A percentile compares a stretch with the other conserved stretches of the same genome.
phyloP scores from a whole-genome alignment of 1,140 invertebrate genomes.

The Psix sp. region DNA sequence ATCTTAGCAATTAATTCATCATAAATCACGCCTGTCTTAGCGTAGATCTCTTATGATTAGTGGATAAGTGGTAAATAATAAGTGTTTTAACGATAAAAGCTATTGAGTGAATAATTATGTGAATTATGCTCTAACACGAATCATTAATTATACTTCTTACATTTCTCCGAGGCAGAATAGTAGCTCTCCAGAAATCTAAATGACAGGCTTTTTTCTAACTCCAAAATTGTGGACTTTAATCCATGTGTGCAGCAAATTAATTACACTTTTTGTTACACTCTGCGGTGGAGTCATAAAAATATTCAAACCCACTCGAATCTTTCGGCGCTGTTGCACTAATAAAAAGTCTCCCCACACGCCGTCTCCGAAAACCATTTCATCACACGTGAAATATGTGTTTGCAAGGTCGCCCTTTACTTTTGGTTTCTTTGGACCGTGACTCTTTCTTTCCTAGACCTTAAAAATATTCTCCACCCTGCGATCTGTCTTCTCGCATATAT shows the following conservation, averaged over 20 bases:
- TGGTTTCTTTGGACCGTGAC: slow-evolving; percentile 7
- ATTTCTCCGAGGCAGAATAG: no score
- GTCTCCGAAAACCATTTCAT: slow-evolving; percentile 13
- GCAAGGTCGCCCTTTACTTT: slow-evolving; percentile 24
- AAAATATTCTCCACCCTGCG: slow-evolving; percentile 26
- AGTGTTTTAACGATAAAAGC: slow-evolving; percentile 6
- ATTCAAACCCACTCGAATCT: slow-evolving; percentile 18
- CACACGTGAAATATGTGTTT: slow-evolving; percentile 33
- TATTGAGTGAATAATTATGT: slow-evolving; percentile 18
- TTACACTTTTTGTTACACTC: neutral
- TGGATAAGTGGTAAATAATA: slow-evolving; percentile 11
- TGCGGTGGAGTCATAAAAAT: slow-evolving; percentile 1
- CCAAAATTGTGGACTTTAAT: no score
- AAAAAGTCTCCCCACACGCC: slow-evolving; percentile 2
- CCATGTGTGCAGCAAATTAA: no score
- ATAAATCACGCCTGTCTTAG: slow-evolving; percentile 27
- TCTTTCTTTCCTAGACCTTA: slow-evolving; percentile 24
- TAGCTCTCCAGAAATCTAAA: no score
- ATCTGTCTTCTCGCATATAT: slow-evolving; percentile 40
- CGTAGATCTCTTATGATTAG: slow-evolving; percentile 21
- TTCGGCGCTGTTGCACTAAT: neutral
- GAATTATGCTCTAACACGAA: no score
- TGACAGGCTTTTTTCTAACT: no score
- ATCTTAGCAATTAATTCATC: slow-evolving; percentile 44
- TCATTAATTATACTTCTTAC: no score